Percentiles rank a stretch among this genome's conserved stretches.
Evolutionary conservation across 2,797 vertebrate genomes (phyloP).

Genomic region (Varecia variegata): DNA sequence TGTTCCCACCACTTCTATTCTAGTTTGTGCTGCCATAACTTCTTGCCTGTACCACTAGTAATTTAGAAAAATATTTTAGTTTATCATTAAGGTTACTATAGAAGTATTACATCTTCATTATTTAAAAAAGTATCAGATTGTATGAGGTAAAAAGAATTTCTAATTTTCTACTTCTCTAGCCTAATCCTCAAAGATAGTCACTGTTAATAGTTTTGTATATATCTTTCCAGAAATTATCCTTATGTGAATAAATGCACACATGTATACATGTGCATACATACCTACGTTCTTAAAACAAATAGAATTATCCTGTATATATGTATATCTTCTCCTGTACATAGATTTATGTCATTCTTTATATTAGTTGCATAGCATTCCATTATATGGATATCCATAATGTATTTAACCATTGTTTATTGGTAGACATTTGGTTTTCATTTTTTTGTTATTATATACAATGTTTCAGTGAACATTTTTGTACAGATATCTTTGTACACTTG

Average conservation of each 20-base stretch:
- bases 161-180: background rate
- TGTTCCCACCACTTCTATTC: background rate
- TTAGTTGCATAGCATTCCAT: background rate
- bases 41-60: background rate
- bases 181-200: background rate
- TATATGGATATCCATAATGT: background rate
- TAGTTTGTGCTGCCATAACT: background rate
- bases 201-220: background rate
- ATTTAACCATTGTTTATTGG: background rate
- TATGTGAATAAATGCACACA: background rate
- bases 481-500: background rate
- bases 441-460: background rate
- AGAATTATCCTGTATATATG: background rate
- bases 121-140: background rate
- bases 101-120: background rate
- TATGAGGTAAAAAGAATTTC: background rate
- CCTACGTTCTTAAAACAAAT: background rate
- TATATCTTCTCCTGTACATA: background rate
- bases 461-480: background rate
- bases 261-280: background rate
- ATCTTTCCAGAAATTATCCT: constrained; percentile 26
- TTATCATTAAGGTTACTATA: background rate
- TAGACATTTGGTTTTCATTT: background rate
- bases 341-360: background rate
- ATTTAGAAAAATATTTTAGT: background rate